A percentile compares a stretch with the other conserved stretches of the same genome.
These are phyloP conservation scores for Sylvia borin DNA, from an alignment of 2,797 vertebrate species.

Conservation along the genomic window DNA sequence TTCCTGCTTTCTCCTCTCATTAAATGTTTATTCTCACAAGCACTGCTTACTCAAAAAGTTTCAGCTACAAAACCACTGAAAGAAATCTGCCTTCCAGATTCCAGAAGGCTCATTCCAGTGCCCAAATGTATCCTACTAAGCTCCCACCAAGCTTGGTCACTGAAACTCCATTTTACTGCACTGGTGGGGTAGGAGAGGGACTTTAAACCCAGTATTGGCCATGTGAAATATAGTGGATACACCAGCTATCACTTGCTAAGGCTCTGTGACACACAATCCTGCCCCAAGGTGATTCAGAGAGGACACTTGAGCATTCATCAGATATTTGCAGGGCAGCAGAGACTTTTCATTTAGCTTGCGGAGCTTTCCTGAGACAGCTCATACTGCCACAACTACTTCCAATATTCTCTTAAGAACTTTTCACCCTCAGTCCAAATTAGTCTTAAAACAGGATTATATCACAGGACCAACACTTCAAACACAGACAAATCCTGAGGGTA, in stretches of 20 bases:
- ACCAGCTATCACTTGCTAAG: neutral
- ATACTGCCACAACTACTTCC: neutral
- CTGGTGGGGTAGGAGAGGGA: neutral
- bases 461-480: neutral
- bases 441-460: neutral
- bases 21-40: neutral
- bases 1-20: neutral
- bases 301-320: neutral
- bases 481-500: neutral
- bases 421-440: neutral
- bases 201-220: neutral
- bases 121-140: accelerated
- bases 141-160: neutral
- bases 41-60: neutral
- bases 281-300: neutral
- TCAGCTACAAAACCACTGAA: neutral
- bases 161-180: neutral
- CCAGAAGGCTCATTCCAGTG: neutral
- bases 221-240: neutral
- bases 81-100: neutral
- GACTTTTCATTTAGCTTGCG: neutral
- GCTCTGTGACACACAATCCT: neutral
- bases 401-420: neutral
- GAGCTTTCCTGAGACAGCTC: neutral
- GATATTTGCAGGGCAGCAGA: neutral